phyloP scores from a whole-genome alignment of 2,113 vertebrate species.

The Aix galericulata region DNA sequence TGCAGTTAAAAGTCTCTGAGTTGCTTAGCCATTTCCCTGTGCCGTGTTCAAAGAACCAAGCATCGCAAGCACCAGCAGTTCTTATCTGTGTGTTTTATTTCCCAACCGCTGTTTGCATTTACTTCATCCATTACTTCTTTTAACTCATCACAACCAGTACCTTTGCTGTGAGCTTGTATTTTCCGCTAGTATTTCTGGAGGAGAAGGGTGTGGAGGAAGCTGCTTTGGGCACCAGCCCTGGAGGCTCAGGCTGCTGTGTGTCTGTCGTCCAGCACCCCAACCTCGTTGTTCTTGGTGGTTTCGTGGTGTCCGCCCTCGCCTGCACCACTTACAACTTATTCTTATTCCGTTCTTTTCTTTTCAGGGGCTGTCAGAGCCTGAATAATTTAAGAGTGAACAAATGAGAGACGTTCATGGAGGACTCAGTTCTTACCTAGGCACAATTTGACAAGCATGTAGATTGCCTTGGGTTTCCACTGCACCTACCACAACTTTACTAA shows the following conservation, averaged over 20 bases:
- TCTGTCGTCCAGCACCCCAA: constrained; percentile 59
- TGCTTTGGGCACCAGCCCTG: constrained; percentile 29
- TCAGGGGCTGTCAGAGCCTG: constrained; percentile 72
- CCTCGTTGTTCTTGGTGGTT: constrained; percentile 64
- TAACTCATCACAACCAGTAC: constrained; percentile 45
- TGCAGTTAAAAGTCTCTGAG: constrained; percentile 6
- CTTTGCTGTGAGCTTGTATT: constrained; percentile 63
- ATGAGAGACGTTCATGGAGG: constrained; percentile 64
- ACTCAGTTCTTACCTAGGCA: constrained; percentile 70
- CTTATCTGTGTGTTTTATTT: constrained; percentile 67
- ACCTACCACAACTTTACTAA: constrained; percentile 72
- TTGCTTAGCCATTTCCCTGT: constrained; percentile 61
- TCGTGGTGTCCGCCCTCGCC: constrained; percentile 42
- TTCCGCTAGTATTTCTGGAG: constrained; percentile 38
- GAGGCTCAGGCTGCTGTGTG: constrained; percentile 50
- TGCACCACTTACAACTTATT: constrained; percentile 56
- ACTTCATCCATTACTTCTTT: constrained; percentile 56
- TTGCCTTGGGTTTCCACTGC: constrained; percentile 70
- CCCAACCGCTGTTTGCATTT: constrained; percentile 40
- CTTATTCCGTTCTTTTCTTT: constrained; percentile 69
- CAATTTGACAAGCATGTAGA: constrained; percentile 65
- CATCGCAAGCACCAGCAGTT: constrained; percentile 45
- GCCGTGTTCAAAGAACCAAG: constrained; percentile 55
- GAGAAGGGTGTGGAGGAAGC: not conserved
- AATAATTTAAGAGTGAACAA: constrained; percentile 71